Base-by-base conservation (phyloP, 2,888 invertebrate species). In the Lamproptera curius region DNA sequence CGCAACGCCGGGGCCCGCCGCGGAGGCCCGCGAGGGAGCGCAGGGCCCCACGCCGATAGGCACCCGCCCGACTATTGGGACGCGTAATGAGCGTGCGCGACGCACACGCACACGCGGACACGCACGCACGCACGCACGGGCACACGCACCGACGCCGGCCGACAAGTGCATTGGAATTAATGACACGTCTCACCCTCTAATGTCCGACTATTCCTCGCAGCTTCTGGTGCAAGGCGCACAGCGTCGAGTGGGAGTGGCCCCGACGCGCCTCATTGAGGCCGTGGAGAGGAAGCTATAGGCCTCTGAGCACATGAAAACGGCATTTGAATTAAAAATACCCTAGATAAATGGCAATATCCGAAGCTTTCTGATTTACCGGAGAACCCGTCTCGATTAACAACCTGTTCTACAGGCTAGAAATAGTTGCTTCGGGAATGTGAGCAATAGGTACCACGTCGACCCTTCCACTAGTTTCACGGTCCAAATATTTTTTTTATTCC, bases 31-130 rank as follows among this genome's bases (percentile, higher is more conserved):
- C 67, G 80, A 84, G 83, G 83, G 83, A 78, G 73, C 79, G 74
- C 68, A 77, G 65, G 61, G 74, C 76, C 78, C 76, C 67, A 74
- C 76, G n/a, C n/a, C n/a, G n/a, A n/a, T n/a, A n/a, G n/a, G n/a
- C n/a, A n/a, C 80, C 79, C 73, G 76, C 81, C 81, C 81, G 70
- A 75, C 81, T 73, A 82, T 77, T 77, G 79, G 76, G 82, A 80
- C 72, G 68, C 71, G 65, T 81, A 81, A 83, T 81, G 77, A 77
- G 71, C 65, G 57, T 47, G 52, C 63, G 67, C 67, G 61, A 71
- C 65, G 57, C 46, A 51, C 63, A 66, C 67, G 61, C 62, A 58
- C 63, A 63, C 64, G 70, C 67, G 61, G 69, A 69, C 64, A 61
- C 56, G 50, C 50, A 52, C 64, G 61, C 63, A 57, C 65, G 56